Evolutionary conservation across 2,888 invertebrate genomes (phyloP).

Genomic region (Caenorhabditis angaria): DNA sequence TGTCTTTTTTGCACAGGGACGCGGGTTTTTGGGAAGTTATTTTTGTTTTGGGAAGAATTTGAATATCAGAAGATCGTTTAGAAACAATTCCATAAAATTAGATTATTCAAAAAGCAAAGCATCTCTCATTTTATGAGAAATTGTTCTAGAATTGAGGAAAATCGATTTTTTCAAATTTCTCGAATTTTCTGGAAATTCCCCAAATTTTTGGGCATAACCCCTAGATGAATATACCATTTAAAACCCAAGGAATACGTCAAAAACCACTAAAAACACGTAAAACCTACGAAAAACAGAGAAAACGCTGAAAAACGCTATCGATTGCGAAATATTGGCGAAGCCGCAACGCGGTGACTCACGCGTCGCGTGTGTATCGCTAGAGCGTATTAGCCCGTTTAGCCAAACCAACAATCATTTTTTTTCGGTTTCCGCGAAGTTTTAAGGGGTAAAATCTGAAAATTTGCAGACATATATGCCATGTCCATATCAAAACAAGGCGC

Average conservation of each 20-base stretch:
- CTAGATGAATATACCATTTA: neutral
- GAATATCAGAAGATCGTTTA: no score
- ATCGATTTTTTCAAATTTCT: neutral
- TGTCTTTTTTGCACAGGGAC: no score
- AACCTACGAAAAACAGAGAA: conserved; percentile 16
- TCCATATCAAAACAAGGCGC: conserved; percentile 22
- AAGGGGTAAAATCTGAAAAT: neutral
- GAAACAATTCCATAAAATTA: no score
- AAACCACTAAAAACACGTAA: neutral
- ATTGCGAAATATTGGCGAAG: conserved; percentile 14
- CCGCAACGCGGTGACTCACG: conserved; percentile 21
- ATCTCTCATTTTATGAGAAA: neutral
- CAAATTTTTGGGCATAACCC: neutral
- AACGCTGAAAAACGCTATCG: conserved; percentile 10
- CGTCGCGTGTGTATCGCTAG: conserved; percentile 1
- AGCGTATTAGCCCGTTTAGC: conserved; percentile 15
- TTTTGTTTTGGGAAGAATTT: no score
- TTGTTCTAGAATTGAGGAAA: neutral
- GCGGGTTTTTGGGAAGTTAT: no score
- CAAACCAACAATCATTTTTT: neutral
- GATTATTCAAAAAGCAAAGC: no score
- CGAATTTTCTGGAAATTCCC: neutral
- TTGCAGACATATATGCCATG: conserved; percentile 9
- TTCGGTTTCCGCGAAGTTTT: neutral
- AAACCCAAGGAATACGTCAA: neutral